Percentiles rank a stretch among this genome's conserved stretches.
Evolutionary conservation across 2,797 vertebrate species (phyloP).

Genomic region (Smutsia gigantea): DNA sequence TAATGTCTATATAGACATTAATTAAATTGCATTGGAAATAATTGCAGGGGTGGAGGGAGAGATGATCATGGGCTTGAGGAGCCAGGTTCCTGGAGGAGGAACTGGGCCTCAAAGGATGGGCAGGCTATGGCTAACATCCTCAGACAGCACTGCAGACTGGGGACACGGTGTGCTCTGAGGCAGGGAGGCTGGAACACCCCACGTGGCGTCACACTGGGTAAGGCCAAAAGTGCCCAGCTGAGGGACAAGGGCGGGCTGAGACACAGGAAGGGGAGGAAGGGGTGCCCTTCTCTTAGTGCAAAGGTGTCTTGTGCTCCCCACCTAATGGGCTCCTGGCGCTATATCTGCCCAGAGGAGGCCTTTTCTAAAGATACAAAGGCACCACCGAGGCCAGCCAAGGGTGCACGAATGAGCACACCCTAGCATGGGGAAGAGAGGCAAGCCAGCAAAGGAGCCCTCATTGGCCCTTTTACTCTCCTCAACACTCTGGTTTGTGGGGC

Average conservation of each 20-base stretch:
- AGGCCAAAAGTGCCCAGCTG: background rate
- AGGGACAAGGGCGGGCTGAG: background rate
- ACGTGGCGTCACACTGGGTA: background rate
- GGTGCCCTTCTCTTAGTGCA: background rate
- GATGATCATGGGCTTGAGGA: background rate
- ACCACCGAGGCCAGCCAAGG: background rate
- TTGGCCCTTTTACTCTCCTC: background rate
- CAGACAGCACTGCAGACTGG: background rate
- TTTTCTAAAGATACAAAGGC: conserved; percentile 3
- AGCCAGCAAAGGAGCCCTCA: background rate
- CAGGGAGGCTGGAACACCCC: background rate
- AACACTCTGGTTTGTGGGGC: background rate
- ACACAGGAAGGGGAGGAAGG: background rate
- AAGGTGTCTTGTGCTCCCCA: background rate
- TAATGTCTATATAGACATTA: too few relatives aligned
- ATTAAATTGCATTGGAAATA: background rate
- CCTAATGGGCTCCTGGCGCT: background rate
- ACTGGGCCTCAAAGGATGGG: background rate
- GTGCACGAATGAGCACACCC: background rate
- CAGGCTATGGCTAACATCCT: background rate
- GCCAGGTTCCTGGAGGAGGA: background rate
- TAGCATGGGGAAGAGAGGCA: background rate
- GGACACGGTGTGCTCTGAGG: background rate
- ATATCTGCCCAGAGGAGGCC: background rate
- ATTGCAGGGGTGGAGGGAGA: background rate